phyloP scores from a whole-genome alignment of 2,113 vertebrate genomes.

The Phyllopteryx taeniolatus region DNA sequence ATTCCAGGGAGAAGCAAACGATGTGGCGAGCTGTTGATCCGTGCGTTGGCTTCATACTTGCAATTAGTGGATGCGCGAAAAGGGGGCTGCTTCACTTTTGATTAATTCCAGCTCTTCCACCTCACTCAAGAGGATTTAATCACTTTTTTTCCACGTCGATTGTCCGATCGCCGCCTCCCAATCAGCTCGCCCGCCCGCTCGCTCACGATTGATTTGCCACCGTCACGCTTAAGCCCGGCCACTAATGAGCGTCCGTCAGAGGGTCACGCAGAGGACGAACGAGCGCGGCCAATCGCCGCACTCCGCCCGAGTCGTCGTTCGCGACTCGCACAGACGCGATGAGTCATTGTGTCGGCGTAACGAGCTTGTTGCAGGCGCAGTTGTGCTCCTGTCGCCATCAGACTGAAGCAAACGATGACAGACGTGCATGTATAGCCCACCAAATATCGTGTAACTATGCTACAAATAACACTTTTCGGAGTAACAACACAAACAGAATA shows the following conservation, averaged over 20 bases:
- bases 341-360: conserved; percentile 41
- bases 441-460: too few species aligned
- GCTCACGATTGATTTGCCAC: conserved; percentile 57
- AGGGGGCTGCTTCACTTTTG: conserved; percentile 48
- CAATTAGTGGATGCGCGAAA: conserved; percentile 51
- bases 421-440: too few species aligned
- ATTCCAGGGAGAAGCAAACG: background rate
- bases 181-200: conserved; percentile 48
- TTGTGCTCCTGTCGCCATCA: conserved; percentile 20
- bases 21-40: conserved; percentile 45
- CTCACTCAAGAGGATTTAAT: conserved; percentile 66
- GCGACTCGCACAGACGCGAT: conserved; percentile 43
- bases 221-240: conserved; percentile 63
- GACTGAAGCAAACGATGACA: background rate
- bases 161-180: conserved; percentile 65
- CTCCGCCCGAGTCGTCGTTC: conserved; percentile 53
- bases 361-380: conserved; percentile 49
- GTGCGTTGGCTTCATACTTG: conserved; percentile 56
- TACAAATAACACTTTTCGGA: too few species aligned
- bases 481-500: too few species aligned
- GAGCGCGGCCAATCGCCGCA: conserved; percentile 2
- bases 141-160: conserved; percentile 62
- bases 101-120: conserved; percentile 62
- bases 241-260: conserved; percentile 41
- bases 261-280: conserved; percentile 35